phyloP scores from a whole-genome alignment of 1,140 invertebrate species.

The Planococcus citri region DNA sequence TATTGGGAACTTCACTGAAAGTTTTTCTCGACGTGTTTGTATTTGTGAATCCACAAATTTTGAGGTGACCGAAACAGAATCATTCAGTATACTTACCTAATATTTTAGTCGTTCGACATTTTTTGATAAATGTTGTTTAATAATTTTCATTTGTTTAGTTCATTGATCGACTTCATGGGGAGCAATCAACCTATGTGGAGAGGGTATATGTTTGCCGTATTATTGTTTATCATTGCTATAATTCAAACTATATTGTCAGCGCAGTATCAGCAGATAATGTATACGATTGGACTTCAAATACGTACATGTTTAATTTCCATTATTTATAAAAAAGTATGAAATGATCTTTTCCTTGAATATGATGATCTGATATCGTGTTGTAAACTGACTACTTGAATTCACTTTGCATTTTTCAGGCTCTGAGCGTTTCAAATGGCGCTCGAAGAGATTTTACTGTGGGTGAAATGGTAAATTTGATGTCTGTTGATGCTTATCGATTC shows the following conservation, averaged over 20 bases:
- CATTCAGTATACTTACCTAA: too few species aligned
- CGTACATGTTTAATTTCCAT: conserved; percentile 82
- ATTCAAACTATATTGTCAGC: conserved; percentile 76
- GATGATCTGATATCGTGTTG: too few species aligned
- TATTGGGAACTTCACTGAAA: conserved; percentile 68
- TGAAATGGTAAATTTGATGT: conserved; percentile 88
- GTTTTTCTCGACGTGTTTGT: conserved; percentile 71
- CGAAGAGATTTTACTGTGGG: conserved; percentile 76
- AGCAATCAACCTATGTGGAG: conserved; percentile 59
- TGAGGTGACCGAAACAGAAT: too few species aligned
- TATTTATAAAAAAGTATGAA: conserved; percentile 88
- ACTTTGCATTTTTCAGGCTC: conserved; percentile 42
- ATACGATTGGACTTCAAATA: conserved; percentile 78
- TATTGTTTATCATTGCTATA: conserved; percentile 63
- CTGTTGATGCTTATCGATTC: conserved; percentile 71
- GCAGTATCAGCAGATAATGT: conserved; percentile 85
- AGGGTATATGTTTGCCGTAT: conserved; percentile 66
- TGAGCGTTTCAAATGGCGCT: conserved; percentile 61
- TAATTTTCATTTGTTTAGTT: conserved; percentile 45
- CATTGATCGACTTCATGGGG: conserved; percentile 53
- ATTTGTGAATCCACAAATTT: conserved; percentile 74
- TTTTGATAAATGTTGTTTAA: conserved; percentile 18
- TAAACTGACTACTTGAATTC: background rate
- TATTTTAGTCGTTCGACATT: too few species aligned
- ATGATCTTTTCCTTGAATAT: too few species aligned